Evolutionary conservation across 1,140 invertebrate genomes (phyloP), one percentile per base, ranked within the genome.

Genomic region (Drosophila sucinea): DNA sequence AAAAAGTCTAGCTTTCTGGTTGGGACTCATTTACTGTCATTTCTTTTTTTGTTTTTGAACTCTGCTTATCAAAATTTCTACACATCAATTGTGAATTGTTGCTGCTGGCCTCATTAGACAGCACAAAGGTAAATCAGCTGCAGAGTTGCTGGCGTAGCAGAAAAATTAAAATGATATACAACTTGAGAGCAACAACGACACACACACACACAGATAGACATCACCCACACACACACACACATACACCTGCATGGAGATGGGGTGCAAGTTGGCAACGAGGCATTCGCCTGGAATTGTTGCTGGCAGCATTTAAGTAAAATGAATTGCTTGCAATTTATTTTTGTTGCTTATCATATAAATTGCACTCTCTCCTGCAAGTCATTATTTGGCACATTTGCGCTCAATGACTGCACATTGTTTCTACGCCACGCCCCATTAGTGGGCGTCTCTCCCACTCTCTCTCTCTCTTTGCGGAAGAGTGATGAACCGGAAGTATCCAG

Each of bases 321-420:
- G 83, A 86, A 86, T 86, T 86, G 83, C 83, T 81, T 87, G 83
- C 76, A 70, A 87, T 86, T 86, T 87, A 86, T 86, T 86, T 87
- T 83, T 81, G 83, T 86, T 86, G 83, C 83, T 86, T 86, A 86
- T 86, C 83, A 87, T 86, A 86, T 86, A 86, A 86, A 86, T 86
- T 86, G 83, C 83, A 86, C 79, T 86, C 83, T 75, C 73, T 67
- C 83, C 76, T 86, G 83, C 83, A 86, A 86, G 83, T 87, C 82
- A 86, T 86, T 86, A 86, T 86, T 86, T 86, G 83, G 83, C 83
- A 86, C 83, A 86, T 86, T 86, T 86, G 79, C 83, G 83, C 83
- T 79, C 83, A 83, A 87, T 86, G 83, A 81, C 83, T 86, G 83
- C 83, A 86, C 83, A 86, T 87, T 83, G 79, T 86, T 77, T 73